Conservation (phyloP, 2,797 vertebrate species). For the Sebastes hopkinsi region DNA sequence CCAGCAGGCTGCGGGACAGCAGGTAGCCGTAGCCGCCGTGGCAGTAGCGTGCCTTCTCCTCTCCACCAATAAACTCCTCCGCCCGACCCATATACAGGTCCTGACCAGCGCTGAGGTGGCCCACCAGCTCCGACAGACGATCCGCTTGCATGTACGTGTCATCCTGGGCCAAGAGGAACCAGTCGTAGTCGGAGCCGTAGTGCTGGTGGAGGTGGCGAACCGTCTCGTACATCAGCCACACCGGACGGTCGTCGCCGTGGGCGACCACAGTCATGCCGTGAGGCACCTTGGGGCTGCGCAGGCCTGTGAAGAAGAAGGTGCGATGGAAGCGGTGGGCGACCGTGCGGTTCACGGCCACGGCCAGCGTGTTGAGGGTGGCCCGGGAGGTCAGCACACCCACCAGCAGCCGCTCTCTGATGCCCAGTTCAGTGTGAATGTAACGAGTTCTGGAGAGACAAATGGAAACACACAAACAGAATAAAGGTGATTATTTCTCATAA, state of each 20-base stretch:
- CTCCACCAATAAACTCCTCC: slow-evolving; percentile 95
- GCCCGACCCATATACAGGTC: slow-evolving; percentile 94
- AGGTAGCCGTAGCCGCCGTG: slow-evolving; percentile 96
- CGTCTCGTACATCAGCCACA: slow-evolving; percentile 98
- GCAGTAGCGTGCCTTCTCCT: slow-evolving; percentile 93
- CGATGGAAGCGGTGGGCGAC: slow-evolving; percentile 93
- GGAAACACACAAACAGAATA: background rate
- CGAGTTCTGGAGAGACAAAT: slow-evolving; percentile 85
- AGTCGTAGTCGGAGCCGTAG: slow-evolving; percentile 93
- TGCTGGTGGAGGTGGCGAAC: slow-evolving; percentile 91
- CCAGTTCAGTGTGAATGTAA: slow-evolving; percentile 96
- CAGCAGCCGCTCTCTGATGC: slow-evolving; percentile 92
- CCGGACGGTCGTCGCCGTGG: slow-evolving; percentile 93
- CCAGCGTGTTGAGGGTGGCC: slow-evolving; percentile 90
- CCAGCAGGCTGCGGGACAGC: slow-evolving; percentile 92
- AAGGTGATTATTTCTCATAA: background rate
- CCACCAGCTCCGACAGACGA: slow-evolving; percentile 88
- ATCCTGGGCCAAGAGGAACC: slow-evolving; percentile 96
- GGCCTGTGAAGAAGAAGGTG: slow-evolving; percentile 92
- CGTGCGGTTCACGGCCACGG: slow-evolving; percentile 95
- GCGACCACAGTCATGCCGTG: slow-evolving; percentile 93
- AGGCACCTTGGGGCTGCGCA: slow-evolving; percentile 89
- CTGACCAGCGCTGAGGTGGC: slow-evolving; percentile 91
- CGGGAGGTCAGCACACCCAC: slow-evolving; percentile 93
- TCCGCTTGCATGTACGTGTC: slow-evolving; percentile 94